Percentiles rank a stretch among this genome's conserved stretches.
Evolutionary conservation across 2,888 invertebrate genomes (phyloP).

Genomic region (Noctuana brunneofusca): DNA sequence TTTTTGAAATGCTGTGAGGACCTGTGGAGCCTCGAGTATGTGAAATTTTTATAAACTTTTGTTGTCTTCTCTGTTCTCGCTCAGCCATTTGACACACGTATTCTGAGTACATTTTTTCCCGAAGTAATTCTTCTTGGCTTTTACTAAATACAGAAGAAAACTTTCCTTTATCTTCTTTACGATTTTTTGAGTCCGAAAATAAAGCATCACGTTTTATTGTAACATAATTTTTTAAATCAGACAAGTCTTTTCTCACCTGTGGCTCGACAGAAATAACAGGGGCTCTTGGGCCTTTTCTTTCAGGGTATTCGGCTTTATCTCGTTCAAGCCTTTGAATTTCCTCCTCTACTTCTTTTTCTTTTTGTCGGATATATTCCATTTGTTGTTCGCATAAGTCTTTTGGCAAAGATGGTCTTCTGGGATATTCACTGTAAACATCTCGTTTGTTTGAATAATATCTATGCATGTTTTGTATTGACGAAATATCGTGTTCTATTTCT

Average conservation of each 20-base stretch:
- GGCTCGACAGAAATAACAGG: conserved; percentile 54
- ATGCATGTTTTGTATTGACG: conserved; percentile 76
- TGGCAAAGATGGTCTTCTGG: conserved; percentile 84
- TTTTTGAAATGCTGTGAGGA: conserved; percentile 59
- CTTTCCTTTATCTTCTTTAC: conserved; percentile 51
- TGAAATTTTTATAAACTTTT: conserved; percentile 91
- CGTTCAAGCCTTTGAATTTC: conserved; percentile 85
- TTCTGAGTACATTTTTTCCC: conserved; percentile 93
- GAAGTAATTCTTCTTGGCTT: conserved; percentile 88
- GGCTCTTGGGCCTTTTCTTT: conserved; percentile 62
- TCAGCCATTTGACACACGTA: conserved; percentile 91
- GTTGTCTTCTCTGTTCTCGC: conserved; percentile 89
- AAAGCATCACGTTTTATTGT: conserved; percentile 69
- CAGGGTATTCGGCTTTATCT: conserved; percentile 62
- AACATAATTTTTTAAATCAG: conserved; percentile 63
- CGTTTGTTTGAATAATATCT: conserved; percentile 60
- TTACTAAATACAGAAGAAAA: conserved; percentile 75
- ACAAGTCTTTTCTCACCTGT: conserved; percentile 51
- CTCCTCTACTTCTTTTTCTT: conserved; percentile 86
- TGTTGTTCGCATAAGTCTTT: conserved; percentile 85
- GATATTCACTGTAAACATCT: conserved; percentile 51
- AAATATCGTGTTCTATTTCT: conserved; percentile 75
- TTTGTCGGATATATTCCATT: conserved; percentile 85
- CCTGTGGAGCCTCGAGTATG: conserved; percentile 65
- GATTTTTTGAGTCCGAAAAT: conserved; percentile 38